Evolutionary conservation across 2,888 invertebrate genomes (phyloP).

Genomic region (Synergus laeviventris): DNA sequence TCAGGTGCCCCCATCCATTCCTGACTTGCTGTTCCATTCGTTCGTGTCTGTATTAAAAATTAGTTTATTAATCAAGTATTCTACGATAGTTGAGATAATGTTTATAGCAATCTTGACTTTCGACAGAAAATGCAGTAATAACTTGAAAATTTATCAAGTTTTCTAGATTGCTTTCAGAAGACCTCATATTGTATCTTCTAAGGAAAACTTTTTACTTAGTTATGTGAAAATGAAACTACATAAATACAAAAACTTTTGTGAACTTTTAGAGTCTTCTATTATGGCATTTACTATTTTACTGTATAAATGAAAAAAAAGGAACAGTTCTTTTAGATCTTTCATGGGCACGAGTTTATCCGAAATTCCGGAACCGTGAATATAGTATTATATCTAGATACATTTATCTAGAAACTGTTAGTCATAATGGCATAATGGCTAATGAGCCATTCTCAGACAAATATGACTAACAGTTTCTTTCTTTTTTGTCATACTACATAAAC

Average conservation of each 20-base stretch:
- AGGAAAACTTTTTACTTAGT: neutral
- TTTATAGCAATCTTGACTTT: neutral
- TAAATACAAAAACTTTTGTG: neutral
- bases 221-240: neutral
- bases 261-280: neutral
- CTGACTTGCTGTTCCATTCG: constrained; percentile 66
- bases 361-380: neutral
- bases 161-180: neutral
- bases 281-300: neutral
- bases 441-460: neutral
- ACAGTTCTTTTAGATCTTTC: neutral
- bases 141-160: neutral
- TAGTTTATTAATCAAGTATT: neutral
- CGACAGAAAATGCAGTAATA: neutral
- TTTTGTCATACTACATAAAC: neutral
- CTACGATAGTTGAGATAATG: neutral
- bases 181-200: neutral
- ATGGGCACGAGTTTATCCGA: neutral
- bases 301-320: neutral
- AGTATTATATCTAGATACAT: neutral
- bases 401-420: too few relatives aligned
- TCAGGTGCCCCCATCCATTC: constrained; percentile 69
- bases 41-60: constrained; percentile 52
- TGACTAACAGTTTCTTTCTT: neutral
- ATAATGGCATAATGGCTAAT: too few relatives aligned